Evolutionary conservation across 1,140 invertebrate genomes (phyloP).

Genomic region (Papilio dardanus): DNA sequence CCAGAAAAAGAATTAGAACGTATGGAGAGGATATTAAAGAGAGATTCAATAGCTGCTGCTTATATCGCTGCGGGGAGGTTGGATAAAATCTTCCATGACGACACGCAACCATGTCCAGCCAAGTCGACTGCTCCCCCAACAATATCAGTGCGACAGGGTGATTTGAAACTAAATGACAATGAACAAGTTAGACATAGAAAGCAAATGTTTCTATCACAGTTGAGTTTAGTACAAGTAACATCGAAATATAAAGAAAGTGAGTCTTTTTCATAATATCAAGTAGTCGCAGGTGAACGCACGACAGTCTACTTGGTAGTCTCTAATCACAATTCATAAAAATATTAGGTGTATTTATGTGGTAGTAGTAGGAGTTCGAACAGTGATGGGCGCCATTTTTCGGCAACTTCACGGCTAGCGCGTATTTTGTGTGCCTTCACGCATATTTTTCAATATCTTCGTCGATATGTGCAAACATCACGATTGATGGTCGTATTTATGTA

Average conservation of each 20-base stretch:
- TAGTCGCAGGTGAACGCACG: no score
- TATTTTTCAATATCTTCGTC: no score
- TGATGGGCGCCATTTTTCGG: no score
- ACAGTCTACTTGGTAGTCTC: no score
- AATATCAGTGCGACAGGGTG: constrained; percentile 27
- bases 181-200: constrained; percentile 47
- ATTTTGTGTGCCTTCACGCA: no score
- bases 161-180: constrained; percentile 40
- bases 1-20: constrained; percentile 62
- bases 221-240: constrained; percentile 60
- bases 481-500: no score
- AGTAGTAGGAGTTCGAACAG: no score
- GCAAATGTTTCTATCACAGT: constrained; percentile 58
- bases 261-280: neutral
- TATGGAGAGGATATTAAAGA: constrained; percentile 59
- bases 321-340: no score
- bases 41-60: constrained; percentile 62
- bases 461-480: no score
- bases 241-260: constrained; percentile 61
- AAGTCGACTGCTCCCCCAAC: neutral
- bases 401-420: no score
- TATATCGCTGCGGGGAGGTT: constrained; percentile 66
- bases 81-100: constrained; percentile 53
- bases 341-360: no score
- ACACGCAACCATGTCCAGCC: constrained; percentile 24